Evolutionary conservation across 1,140 invertebrate species (phyloP).

Genomic region (Tribolium castaneum): DNA sequence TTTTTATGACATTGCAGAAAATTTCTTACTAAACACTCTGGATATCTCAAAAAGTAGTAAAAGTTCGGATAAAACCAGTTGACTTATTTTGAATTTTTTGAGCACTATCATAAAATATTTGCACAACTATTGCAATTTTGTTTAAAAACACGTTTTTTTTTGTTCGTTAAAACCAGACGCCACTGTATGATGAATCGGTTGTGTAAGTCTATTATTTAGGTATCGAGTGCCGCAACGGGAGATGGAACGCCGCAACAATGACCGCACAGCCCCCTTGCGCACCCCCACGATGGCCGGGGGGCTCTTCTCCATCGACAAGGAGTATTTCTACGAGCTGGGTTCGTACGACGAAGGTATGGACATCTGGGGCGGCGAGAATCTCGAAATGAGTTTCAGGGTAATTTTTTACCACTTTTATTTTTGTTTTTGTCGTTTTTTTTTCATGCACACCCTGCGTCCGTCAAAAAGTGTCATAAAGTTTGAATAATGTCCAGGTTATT

Average conservation of each 20-base stretch:
- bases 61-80: no score
- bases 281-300: constrained; percentile 99
- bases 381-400: constrained; percentile 99
- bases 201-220: constrained; percentile 67
- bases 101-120: no score
- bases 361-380: constrained; percentile 99
- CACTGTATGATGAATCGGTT: no score
- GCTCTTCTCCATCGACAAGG: constrained; percentile 94
- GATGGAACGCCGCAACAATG: constrained; percentile 88
- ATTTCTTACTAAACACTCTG: no score
- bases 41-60: no score
- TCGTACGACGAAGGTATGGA: constrained; percentile 99
- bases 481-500: constrained; percentile 22
- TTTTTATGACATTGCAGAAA: no score
- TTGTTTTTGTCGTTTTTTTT: constrained; percentile 11
- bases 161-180: no score
- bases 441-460: constrained; percentile 19
- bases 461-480: not conserved
- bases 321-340: constrained; percentile 97
- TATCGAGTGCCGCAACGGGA: constrained; percentile 96
- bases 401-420: constrained; percentile 52
- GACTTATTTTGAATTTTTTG: no score
- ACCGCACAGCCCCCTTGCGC: constrained; percentile 89
- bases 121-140: no score
- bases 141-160: no score